Evolutionary conservation across 1,140 invertebrate genomes (phyloP).

Genomic region (Drosophila ficusphila): DNA sequence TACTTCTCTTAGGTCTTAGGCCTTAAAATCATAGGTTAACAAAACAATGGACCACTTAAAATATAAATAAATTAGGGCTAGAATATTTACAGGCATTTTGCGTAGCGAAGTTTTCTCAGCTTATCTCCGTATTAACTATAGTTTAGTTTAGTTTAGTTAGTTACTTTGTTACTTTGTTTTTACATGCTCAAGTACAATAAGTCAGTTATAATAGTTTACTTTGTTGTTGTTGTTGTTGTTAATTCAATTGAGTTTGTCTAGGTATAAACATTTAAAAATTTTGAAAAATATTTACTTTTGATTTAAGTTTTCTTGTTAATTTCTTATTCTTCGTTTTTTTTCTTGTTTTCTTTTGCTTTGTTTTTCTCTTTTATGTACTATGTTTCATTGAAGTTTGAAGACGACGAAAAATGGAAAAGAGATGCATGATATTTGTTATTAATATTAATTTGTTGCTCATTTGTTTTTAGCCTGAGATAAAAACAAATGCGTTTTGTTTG

Average conservation of each 20-base stretch:
- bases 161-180: conserved; percentile 13
- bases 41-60: conserved; percentile 17
- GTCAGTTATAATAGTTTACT: conserved; percentile 38
- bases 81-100: conserved; percentile 77
- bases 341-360: not conserved
- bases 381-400: conserved; percentile 27
- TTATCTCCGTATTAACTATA: conserved; percentile 31
- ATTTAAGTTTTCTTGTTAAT: conserved; percentile 42
- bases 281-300: conserved; percentile 78
- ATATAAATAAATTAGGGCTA: conserved; percentile 53
- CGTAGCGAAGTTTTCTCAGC: conserved; percentile 62
- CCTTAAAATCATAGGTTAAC: conserved; percentile 30
- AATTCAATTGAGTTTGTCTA: conserved; percentile 52
- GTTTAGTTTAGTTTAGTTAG: conserved; percentile 39
- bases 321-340: conserved; percentile 9
- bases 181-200: conserved; percentile 53
- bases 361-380: conserved; percentile 22
- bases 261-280: conserved; percentile 77
- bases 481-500: conserved; percentile 15
- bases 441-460: conserved; percentile 13
- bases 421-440: conserved; percentile 30
- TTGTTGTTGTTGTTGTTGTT: conserved; percentile 42
- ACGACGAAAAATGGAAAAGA: conserved; percentile 60
- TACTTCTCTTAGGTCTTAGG: not conserved
- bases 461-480: conserved; percentile 20